A percentile compares a stretch with the other conserved stretches of the same genome.
Conservation (phyloP, 2,888 invertebrate species). For the Drosophila paracracens region DNA sequence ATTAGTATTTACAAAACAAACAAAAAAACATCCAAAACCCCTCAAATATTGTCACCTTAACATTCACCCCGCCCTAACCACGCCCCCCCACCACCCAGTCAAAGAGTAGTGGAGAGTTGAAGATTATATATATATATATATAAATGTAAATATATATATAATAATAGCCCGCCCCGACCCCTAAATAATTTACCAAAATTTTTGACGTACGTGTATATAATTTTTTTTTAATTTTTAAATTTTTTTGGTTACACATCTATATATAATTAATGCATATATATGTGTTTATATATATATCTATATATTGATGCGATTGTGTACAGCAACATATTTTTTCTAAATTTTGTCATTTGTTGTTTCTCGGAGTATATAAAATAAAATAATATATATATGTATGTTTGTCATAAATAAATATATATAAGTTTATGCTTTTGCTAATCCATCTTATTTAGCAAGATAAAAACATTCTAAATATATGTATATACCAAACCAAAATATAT, state of each 20-base stretch:
- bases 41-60: slow-evolving; percentile 31
- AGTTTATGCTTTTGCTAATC: slow-evolving; percentile 50
- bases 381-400: slow-evolving; percentile 35
- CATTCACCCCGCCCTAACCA: slow-evolving; percentile 15
- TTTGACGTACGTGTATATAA: slow-evolving; percentile 85
- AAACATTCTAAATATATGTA: slow-evolving; percentile 25
- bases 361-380: slow-evolving; percentile 6
- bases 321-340: slow-evolving; percentile 58
- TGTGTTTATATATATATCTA: not conserved
- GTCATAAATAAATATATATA: slow-evolving; percentile 23
- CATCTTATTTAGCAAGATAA: slow-evolving; percentile 16
- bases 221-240: slow-evolving; percentile 81
- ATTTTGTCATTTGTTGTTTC: slow-evolving; percentile 48
- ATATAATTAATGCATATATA: slow-evolving; percentile 34
- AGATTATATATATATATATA: slow-evolving; percentile 3
- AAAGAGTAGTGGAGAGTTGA: slow-evolving; percentile 46
- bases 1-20: slow-evolving; percentile 76
- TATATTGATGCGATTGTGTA: slow-evolving; percentile 67
- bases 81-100: slow-evolving; percentile 15
- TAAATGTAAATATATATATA: not conserved
- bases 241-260: slow-evolving; percentile 42
- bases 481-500: slow-evolving; percentile 16
- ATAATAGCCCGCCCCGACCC: not conserved
- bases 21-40: not conserved
- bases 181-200: slow-evolving; percentile 49